Base-by-base conservation (phyloP, 1,140 invertebrate species). In the Laupala kohalensis region DNA sequence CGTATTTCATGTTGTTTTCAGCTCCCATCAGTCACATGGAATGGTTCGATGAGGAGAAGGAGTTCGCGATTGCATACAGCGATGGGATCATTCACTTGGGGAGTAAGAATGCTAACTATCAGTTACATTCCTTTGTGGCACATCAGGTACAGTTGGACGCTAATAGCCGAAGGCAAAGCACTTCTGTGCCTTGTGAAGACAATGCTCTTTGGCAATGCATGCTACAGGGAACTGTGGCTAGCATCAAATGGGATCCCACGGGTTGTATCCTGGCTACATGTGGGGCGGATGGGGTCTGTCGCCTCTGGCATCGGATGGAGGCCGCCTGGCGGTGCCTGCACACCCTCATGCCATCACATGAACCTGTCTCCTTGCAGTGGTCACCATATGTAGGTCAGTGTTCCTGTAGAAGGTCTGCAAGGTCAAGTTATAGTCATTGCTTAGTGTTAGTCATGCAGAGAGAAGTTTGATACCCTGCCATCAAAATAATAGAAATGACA, bases 81-180 rank as follows among this genome's bases (percentile, higher is more conserved):
- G 84, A 86, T 80, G 87, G 87, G n/a, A 78, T 82, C 9, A 75
- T 88, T 6, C 83, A 82, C 72, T 75, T 87, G 53, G 84, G 83
- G 70, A 77, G 75, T 27, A 78, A 78, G 62, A 77, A 81, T 69
- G 76, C 78, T 15, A 79, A 81, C 73, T 76, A 78, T 62, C 76
- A 78, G 5, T 80, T 81, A 25, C 74, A 81, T 63, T 79, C 80
- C 6, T 76, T 82, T 12, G 80, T 81, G 72, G 84, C 83, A 19
- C 84, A 86, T 76, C 79, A 85, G 77, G 82, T 82, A 53, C 76
- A 76, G 74, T 62, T 72, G 78, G 37, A 19, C 19, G 9, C 37
- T 62, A 12, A 19, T 62, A 62, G 19, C 37, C 9, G 37, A 62
- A 62, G 37, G 37, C 6, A 9, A 12, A 12, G 9, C 37, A 12